Evolutionary conservation across 1,140 invertebrate species (phyloP), one percentile per base, ranked within the genome.

Genomic region (Semibalanus balanoides): DNA sequence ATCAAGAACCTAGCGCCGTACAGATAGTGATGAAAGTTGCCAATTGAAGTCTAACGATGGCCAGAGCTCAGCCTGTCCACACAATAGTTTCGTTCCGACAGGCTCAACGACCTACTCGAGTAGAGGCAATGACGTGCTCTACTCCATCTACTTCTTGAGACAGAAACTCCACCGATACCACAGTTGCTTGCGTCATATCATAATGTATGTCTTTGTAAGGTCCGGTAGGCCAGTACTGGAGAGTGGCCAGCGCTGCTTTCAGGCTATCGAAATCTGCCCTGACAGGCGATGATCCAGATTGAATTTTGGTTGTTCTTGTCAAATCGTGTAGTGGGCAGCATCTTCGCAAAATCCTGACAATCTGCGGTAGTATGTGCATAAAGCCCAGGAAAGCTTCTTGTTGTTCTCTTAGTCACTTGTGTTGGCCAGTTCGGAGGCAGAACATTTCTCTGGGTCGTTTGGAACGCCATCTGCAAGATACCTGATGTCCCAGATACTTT

Each of bases 401-500:
- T 7, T 25, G 7, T 7, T 1, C 1, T 25, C 22, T 25, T 64
- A n/a, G 51, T 64, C 51, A 19, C 1, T 19, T 64, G 51, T 1
- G 22, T 19, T 25, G 51, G 51, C 51, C n/a, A 64, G 51, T 64
- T 19, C 51, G 9, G 22, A 64, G 11, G 51, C 9, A 19, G 51
- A 7, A 25, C 51, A n/a, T 19, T 64, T 64, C 7, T 64, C 51
- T 3, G 51, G 51, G 51, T 64, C 51, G 11, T 7, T 64, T 11
- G n/a, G n/a, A n/a, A n/a, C 22, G 22, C 22, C 7, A 1, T 1
- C 22, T 25, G 11, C 51, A 25, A n/a, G 51, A 64, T 25, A 64
- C 51, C 11, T 19, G 11, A 64, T 25, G 51, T 64, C 51, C 51
- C 1, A 78, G 73, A 30, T 70, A 78, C 11, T n/a, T n/a, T n/a